Evolutionary conservation across 2,797 vertebrate genomes (phyloP), one percentile per base, ranked within the genome.

Genomic region (Masticophis lateralis): DNA sequence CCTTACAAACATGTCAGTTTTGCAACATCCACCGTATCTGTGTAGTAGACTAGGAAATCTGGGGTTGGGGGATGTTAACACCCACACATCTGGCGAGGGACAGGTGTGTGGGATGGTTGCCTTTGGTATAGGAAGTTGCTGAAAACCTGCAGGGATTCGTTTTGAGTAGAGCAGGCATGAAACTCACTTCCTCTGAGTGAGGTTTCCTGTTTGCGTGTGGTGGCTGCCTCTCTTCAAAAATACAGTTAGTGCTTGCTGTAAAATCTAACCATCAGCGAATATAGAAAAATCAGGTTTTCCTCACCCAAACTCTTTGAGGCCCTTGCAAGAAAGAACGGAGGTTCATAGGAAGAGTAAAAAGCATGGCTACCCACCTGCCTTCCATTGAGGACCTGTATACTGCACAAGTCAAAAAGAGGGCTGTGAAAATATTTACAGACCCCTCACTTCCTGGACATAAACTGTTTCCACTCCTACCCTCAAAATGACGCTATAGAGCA

Each of bases 191-290:
- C 47, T 56, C 27, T 55, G 47, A 59, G 57, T 47, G 25, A 56
- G 32, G 9, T 16, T 60, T 47, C 0, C 25, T 0, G 0, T 90
- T 20, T 28, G 8, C 56, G 43, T 0, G 4, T 13, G 27, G 47
- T 95, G 86, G 53, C 79, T 25, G 47, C 12, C 86, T 92, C 92
- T 53, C 57, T 51, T 87, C 89, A 88, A 90, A 90, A 47, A 83
- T 25, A 2, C 37, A 83, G 37, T 83, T 5, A 25, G 43, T 0
- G 74, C 20, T 47, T 47, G 74, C 43, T 0, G 2, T 25, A 25
- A 47, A 83, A 25, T 25, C 20, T 47, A 43, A 43, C 4, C 10
- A 22, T 47, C 37, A 25, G 22, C 11, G 10, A 2, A 83, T 12
- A 6, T 5, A 47, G 43, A 25, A 83, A 83, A 83, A 1, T 12